Conservation (phyloP, 2,888 invertebrate species). For the Dynastes grantii region DNA sequence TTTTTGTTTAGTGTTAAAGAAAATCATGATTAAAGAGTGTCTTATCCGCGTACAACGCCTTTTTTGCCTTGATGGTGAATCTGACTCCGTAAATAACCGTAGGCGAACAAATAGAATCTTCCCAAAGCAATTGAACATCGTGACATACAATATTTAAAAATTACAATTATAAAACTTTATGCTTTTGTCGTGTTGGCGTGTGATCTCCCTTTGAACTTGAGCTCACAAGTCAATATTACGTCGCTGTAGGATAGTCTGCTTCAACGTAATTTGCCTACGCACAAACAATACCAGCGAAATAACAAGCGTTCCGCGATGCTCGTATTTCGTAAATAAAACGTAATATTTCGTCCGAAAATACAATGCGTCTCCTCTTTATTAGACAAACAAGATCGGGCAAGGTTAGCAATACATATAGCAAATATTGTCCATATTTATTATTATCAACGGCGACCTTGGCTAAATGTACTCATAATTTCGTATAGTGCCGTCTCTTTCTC, state of each 20-base stretch:
- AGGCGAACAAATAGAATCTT: no score
- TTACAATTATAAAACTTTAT: no score
- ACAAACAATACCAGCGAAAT: constrained; percentile 10
- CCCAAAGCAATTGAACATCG: no score
- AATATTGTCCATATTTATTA: constrained; percentile 51
- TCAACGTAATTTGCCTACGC: constrained; percentile 3
- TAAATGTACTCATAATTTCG: constrained; percentile 40
- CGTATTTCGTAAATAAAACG: constrained; percentile 37
- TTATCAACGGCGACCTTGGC: constrained; percentile 41
- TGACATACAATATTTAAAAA: no score
- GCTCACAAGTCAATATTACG: constrained; percentile 1
- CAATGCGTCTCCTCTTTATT: constrained; percentile 35
- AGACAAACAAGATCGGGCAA: constrained; percentile 51
- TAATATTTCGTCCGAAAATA: constrained; percentile 45
- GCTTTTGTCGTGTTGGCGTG: no score
- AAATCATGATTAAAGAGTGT: no score
- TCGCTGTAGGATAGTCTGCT: neutral
- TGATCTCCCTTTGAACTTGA: neutral
- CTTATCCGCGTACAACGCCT: no score
- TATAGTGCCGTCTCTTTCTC: constrained; percentile 2
- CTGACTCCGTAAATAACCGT: no score
- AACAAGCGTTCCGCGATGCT: neutral
- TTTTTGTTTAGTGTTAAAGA: no score
- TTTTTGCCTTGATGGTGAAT: no score
- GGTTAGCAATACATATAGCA: constrained; percentile 50